Conservation (phyloP, 2,797 vertebrate genomes). For the Macrochelys suwanniensis region DNA sequence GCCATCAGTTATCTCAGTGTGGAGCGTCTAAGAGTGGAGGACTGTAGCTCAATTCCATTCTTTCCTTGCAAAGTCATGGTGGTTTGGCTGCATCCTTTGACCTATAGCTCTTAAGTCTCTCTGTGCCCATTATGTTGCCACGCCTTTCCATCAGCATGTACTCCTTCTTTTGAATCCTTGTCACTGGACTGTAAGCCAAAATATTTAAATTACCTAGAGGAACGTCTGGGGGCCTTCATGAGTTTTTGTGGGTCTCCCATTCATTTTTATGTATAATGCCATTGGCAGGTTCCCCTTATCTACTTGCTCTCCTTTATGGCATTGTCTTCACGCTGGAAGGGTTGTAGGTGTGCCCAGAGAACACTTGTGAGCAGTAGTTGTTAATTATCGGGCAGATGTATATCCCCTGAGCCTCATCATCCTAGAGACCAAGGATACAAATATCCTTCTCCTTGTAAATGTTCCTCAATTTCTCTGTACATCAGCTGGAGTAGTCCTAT, state of each 20-base stretch:
- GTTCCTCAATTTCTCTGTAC: background rate
- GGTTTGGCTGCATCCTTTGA: conserved; percentile 23
- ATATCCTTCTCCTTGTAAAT: conserved; percentile 51
- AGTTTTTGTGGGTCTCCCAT: background rate
- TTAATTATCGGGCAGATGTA: background rate
- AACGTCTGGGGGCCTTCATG: background rate
- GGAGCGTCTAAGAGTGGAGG: conserved; percentile 8
- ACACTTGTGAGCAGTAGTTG: conserved; percentile 30
- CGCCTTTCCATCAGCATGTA: conserved; percentile 15
- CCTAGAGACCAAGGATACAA: conserved; percentile 60
- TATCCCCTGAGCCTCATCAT: background rate
- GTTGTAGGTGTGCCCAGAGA: background rate
- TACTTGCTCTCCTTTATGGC: background rate
- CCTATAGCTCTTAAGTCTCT: background rate
- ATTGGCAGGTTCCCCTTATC: background rate
- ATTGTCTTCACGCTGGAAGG: background rate
- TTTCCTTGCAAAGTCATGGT: background rate
- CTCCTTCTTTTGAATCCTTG: background rate
- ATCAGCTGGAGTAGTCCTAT: background rate
- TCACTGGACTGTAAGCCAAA: background rate
- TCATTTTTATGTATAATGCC: background rate
- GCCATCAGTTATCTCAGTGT: conserved; percentile 29
- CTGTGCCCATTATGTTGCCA: background rate
- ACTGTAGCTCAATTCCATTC: conserved; percentile 37
- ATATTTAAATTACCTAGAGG: background rate